Percentiles rank a stretch among this genome's conserved stretches.
These are phyloP conservation scores for Nesidiocoris tenuis DNA, from an alignment of 2,888 invertebrate species.

Conservation along the genomic window DNA sequence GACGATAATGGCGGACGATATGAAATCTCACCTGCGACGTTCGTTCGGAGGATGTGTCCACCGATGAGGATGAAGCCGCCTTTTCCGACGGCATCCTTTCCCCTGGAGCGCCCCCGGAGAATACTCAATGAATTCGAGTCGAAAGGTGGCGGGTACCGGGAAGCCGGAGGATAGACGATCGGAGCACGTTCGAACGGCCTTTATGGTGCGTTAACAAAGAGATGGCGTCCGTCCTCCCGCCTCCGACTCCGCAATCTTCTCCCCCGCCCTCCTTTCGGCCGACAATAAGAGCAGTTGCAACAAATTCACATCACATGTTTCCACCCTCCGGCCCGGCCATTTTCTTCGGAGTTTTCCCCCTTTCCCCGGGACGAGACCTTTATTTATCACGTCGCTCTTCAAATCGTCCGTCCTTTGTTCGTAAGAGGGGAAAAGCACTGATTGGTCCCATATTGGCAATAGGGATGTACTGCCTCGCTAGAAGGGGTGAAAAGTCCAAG, in stretches of 20 bases:
- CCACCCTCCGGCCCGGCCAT: background rate
- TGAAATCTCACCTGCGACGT: conserved; percentile 29
- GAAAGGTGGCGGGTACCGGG: background rate
- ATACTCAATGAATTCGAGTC: conserved; percentile 31
- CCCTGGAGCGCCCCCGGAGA: conserved; percentile 14
- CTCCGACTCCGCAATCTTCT: conserved; percentile 4
- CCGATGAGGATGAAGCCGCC: background rate
- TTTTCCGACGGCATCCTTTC: background rate
- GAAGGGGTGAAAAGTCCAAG: background rate
- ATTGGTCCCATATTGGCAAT: conserved; percentile 12
- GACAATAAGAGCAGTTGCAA: conserved; percentile 39
- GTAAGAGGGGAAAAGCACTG: conserved; percentile 3
- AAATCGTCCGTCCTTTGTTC: conserved; percentile 40
- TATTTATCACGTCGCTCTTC: conserved; percentile 33
- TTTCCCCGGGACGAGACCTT: conserved; percentile 28
- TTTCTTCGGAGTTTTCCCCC: background rate
- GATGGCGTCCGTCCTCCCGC: conserved; percentile 1
- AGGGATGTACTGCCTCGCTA: background rate
- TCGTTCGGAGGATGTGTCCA: conserved; percentile 22
- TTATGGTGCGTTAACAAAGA: conserved; percentile 42
- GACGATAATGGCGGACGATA: conserved; percentile 33
- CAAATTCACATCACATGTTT: conserved; percentile 40
- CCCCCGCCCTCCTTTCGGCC: conserved; percentile 14
- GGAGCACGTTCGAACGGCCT: conserved; percentile 38
- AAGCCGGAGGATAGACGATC: conserved; percentile 1